Conservation (phyloP, 2,888 invertebrate genomes). For the Drosophila mimetica region DNA sequence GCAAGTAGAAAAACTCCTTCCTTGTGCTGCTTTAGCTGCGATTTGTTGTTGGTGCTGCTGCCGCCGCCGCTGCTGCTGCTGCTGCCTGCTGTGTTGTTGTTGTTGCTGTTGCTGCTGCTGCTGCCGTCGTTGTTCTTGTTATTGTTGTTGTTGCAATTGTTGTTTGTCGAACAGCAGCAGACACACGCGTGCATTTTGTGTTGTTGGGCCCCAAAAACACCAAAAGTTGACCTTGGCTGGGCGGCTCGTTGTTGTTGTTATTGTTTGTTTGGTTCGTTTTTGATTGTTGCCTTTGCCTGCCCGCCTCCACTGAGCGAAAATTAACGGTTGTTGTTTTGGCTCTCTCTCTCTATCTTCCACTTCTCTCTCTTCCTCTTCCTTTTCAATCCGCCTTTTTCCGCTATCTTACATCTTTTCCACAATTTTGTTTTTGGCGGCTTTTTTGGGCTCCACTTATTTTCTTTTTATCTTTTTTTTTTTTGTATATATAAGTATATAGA, state of each 20-base stretch:
- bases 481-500: background rate
- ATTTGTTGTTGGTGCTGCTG: constrained; percentile 9
- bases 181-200: constrained; percentile 82
- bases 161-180: constrained; percentile 69
- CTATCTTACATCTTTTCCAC: constrained; percentile 18
- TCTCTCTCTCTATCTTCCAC: constrained; percentile 7
- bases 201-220: constrained; percentile 58
- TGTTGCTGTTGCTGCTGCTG: constrained; percentile 25
- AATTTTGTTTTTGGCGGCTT: constrained; percentile 44
- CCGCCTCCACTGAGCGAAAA: constrained; percentile 14
- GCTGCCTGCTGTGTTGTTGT: constrained; percentile 9
- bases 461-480: background rate
- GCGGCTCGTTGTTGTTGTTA: constrained; percentile 25
- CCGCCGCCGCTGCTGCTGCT: constrained; percentile 15
- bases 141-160: constrained; percentile 48
- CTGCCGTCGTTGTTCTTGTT: constrained; percentile 37
- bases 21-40: constrained; percentile 22
- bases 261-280: background rate
- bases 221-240: constrained; percentile 63
- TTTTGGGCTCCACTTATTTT: constrained; percentile 16
- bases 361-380: constrained; percentile 10
- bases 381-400: constrained; percentile 20
- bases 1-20: constrained; percentile 5
- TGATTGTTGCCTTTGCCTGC: constrained; percentile 6
- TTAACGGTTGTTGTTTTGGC: constrained; percentile 5